Percentiles rank a stretch among this genome's conserved stretches.
These are phyloP conservation scores for Ophion ventricosus DNA, from an alignment of 2,888 invertebrate genomes.

Conservation along the genomic window DNA sequence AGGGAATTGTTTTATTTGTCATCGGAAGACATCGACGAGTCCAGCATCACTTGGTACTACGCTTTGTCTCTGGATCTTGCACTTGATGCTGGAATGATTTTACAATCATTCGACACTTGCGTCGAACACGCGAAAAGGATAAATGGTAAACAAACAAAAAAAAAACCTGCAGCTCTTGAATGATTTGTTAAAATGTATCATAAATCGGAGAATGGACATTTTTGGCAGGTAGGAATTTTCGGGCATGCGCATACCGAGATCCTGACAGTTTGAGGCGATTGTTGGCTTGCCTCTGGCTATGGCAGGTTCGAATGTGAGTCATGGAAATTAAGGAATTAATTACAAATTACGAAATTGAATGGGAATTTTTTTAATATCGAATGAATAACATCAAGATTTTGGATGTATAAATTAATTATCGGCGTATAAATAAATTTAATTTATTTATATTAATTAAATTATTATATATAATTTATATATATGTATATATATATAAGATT, in stretches of 20 bases:
- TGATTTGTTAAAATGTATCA: conserved; percentile 10
- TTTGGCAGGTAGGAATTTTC: conserved; percentile 44
- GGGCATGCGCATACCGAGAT: conserved; percentile 69
- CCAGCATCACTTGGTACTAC: conserved; percentile 84
- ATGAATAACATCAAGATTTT: neutral
- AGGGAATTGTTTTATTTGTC: conserved; percentile 78
- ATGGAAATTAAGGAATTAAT: too few relatives aligned
- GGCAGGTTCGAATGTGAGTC: conserved; percentile 75
- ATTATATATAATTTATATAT: too few relatives aligned
- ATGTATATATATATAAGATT: too few relatives aligned
- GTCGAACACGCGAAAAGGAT: conserved; percentile 82
- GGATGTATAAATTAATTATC: too few relatives aligned
- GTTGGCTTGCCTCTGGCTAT: conserved; percentile 68
- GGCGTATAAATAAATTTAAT: too few relatives aligned
- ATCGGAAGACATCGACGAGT: conserved; percentile 76
- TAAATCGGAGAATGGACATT: conserved; percentile 1
- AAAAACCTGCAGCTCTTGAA: neutral
- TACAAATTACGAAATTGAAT: neutral
- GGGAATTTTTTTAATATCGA: neutral
- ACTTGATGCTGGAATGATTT: conserved; percentile 85
- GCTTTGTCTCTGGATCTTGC: conserved; percentile 86
- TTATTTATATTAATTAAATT: too few relatives aligned
- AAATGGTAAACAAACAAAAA: conserved; percentile 60
- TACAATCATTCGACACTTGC: conserved; percentile 84
- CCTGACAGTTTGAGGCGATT: conserved; percentile 68